A percentile compares a stretch with the other conserved stretches of the same genome.
phyloP scores from a whole-genome alignment of 2,888 invertebrate genomes.

The Amiota communis region DNA sequence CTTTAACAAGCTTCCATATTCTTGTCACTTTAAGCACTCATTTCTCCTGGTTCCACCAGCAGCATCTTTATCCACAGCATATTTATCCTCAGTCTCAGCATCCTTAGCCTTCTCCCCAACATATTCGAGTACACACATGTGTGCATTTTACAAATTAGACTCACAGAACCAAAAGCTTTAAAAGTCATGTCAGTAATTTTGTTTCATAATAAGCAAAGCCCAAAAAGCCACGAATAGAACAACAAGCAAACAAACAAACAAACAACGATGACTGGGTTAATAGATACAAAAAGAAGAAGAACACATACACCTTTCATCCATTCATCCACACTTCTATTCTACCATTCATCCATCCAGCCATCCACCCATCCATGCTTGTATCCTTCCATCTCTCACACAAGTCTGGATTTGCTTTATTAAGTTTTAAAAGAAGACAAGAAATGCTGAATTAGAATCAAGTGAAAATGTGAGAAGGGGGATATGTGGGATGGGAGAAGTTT shows the following conservation, averaged over 20 bases:
- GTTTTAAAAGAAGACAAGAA: too few relatives aligned
- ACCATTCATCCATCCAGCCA: too few relatives aligned
- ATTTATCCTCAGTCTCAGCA: not conserved
- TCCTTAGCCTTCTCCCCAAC: not conserved
- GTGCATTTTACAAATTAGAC: constrained; percentile 13
- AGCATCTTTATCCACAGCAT: not conserved
- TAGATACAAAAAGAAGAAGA: too few relatives aligned
- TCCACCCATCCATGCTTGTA: too few relatives aligned
- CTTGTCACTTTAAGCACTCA: not conserved
- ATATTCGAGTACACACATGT: not conserved
- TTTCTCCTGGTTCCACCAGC: not conserved
- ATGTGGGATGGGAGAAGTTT: too few relatives aligned
- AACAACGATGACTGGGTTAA: too few relatives aligned
- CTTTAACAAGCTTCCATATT: not conserved
- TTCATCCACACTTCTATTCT: too few relatives aligned
- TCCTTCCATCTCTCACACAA: not conserved
- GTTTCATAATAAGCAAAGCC: not conserved
- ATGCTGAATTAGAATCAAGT: too few relatives aligned
- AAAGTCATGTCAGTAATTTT: constrained; percentile 22
- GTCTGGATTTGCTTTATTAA: too few relatives aligned
- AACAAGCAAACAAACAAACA: too few relatives aligned
- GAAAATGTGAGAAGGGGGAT: too few relatives aligned
- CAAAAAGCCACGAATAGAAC: not conserved
- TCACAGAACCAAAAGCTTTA: not conserved
- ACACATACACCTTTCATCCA: too few relatives aligned